Percentiles rank a stretch among this genome's conserved stretches.
Conservation (phyloP, 2,797 vertebrate genomes). For the Spea hammondii region DNA sequence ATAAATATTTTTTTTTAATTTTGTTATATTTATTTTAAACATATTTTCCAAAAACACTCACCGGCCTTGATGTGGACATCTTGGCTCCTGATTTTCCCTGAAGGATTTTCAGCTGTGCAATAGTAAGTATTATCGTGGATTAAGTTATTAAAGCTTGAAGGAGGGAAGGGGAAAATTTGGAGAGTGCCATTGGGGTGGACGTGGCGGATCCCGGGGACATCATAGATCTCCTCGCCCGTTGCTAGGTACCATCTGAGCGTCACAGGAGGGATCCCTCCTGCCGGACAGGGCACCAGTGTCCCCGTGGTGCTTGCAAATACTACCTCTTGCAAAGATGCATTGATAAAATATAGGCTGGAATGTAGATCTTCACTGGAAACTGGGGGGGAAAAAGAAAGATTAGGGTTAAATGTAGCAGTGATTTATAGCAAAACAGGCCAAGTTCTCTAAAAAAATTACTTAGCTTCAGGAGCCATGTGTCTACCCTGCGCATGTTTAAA, state of each 20-base stretch:
- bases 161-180: conserved; percentile 98
- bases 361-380: conserved; percentile 97
- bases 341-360: conserved; percentile 99
- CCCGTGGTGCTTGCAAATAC: conserved; percentile 99
- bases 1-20: no score
- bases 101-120: conserved; percentile 99
- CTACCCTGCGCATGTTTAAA: no score
- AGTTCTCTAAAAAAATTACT: no score
- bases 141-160: conserved; percentile 99
- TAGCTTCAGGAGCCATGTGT: no score
- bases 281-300: conserved; percentile 96
- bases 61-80: conserved; percentile 99
- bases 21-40: no score
- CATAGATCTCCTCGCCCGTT: conserved; percentile 98
- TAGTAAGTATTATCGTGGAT: conserved; percentile 99
- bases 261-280: conserved; percentile 88
- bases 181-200: conserved; percentile 98
- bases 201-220: conserved; percentile 97
- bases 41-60: conserved; percentile 65
- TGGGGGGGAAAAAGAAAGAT: conserved; percentile 57
- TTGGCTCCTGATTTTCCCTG: conserved; percentile 99
- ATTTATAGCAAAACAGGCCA: no score
- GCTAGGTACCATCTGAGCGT: conserved; percentile 97
- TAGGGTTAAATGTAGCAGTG: background rate
- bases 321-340: conserved; percentile 99